Conservation (phyloP, 2,113 vertebrate genomes). For the Xenus cinereus region DNA sequence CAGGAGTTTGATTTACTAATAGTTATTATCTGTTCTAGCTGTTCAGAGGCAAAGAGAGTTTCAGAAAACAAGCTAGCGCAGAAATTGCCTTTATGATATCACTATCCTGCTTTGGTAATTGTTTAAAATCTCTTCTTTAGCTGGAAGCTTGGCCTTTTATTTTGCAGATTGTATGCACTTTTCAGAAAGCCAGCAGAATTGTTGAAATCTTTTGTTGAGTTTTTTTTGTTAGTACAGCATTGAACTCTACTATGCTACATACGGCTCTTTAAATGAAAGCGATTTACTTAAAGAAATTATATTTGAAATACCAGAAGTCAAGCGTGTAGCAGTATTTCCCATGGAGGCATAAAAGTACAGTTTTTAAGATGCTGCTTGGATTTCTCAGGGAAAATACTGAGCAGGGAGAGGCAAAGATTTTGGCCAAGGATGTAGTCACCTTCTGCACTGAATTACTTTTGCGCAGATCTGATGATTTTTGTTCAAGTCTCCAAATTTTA, state of each 20-base stretch:
- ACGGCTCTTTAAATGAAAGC: background rate
- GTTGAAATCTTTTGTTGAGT: background rate
- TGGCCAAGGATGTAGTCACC: constrained; percentile 12
- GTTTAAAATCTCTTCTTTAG: constrained; percentile 74
- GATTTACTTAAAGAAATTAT: background rate
- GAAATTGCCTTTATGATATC: constrained; percentile 93
- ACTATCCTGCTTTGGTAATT: constrained; percentile 72
- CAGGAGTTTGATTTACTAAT: constrained; percentile 99
- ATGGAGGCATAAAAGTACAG: background rate
- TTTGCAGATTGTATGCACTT: background rate
- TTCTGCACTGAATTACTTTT: background rate
- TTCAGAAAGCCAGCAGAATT: background rate
- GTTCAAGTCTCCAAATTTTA: background rate
- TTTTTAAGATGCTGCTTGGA: background rate
- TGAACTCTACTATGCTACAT: background rate
- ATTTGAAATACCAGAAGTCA: background rate
- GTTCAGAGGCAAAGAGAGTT: constrained; percentile 84
- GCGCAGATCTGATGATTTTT: background rate
- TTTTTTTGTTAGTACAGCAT: background rate
- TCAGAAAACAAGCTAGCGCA: constrained; percentile 84
- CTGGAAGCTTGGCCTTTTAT: constrained; percentile 46
- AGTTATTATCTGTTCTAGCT: constrained; percentile 99
- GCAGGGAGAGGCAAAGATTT: background rate
- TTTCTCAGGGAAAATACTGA: background rate
- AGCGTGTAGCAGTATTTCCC: background rate